These are phyloP conservation scores for Portunus trituberculatus DNA, from an alignment of 1,140 invertebrate genomes.

Conservation along the genomic window DNA sequence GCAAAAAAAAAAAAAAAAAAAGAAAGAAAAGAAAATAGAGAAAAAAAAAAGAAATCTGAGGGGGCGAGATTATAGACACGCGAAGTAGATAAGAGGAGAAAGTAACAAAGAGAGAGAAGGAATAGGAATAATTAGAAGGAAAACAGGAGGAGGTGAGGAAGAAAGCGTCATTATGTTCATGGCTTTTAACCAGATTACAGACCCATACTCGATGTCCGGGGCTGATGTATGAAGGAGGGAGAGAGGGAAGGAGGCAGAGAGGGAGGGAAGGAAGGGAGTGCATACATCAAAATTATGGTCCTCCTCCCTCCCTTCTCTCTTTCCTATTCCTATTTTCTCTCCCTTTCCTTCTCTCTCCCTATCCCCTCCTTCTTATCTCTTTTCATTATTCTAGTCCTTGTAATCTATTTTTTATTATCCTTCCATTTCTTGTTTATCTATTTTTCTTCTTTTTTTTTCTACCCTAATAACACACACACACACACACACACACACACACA, in stretches of 20 bases:
- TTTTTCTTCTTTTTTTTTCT: neutral
- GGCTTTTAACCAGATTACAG: constrained; percentile 5
- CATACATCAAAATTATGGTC: neutral
- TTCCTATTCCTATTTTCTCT: neutral
- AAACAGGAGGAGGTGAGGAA: neutral
- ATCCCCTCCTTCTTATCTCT: neutral
- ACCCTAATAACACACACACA: too few species aligned
- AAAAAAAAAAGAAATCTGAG: neutral
- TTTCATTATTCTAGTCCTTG: neutral
- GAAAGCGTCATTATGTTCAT: neutral
- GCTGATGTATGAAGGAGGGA: neutral
- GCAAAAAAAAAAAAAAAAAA: too few species aligned
- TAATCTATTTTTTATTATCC: too few species aligned
- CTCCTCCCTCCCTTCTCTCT: neutral
- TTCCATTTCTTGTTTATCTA: neutral
- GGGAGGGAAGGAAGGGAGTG: neutral
- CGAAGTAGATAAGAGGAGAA: neutral
- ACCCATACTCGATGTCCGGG: neutral
- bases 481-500: too few species aligned
- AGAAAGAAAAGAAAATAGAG: neutral
- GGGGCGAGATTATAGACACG: neutral
- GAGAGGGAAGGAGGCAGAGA: too few species aligned
- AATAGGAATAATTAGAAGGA: neutral
- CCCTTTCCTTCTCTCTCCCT: neutral
- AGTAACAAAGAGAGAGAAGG: neutral